Percentiles rank a stretch among this genome's conserved stretches.
Evolutionary conservation across 1,140 invertebrate genomes (phyloP).

Genomic region (Drosophila nebulosa): DNA sequence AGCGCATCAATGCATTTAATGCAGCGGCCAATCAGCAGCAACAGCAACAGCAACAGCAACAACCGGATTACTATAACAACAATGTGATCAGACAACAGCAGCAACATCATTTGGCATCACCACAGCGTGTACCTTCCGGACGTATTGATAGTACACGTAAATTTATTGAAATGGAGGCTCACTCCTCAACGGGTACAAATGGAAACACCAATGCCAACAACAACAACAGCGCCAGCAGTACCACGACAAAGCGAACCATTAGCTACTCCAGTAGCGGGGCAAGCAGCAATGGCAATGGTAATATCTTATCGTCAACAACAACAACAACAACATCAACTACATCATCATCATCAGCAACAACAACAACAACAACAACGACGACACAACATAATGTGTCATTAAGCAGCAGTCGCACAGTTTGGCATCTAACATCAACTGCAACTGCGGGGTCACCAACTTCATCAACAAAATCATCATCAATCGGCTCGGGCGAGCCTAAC

Average conservation of each 20-base stretch:
- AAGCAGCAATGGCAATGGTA: slow-evolving; percentile 75
- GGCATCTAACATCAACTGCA: slow-evolving; percentile 59
- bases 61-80: slow-evolving; percentile 57
- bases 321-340: slow-evolving; percentile 35
- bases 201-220: background rate
- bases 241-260: background rate
- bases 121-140: slow-evolving; percentile 54
- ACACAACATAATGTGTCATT: slow-evolving; percentile 45
- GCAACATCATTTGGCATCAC: slow-evolving; percentile 25
- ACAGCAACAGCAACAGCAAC: slow-evolving; percentile 32
- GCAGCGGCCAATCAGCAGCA: slow-evolving; percentile 57
- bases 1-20: slow-evolving; percentile 78
- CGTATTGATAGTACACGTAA: slow-evolving; percentile 63
- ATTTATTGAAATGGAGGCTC: slow-evolving; percentile 73
- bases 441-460: slow-evolving; percentile 64
- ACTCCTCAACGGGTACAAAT: slow-evolving; percentile 39
- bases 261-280: slow-evolving; percentile 36
- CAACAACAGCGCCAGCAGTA: slow-evolving; percentile 16
- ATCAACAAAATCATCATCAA: slow-evolving; percentile 68
- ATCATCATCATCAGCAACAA: slow-evolving; percentile 36
- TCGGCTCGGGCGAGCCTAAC: slow-evolving; percentile 60
- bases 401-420: slow-evolving; percentile 72
- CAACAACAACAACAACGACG: slow-evolving; percentile 28
- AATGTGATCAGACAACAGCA: slow-evolving; percentile 37
- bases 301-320: slow-evolving; percentile 47